A percentile compares a stretch with the other conserved stretches of the same genome.
phyloP scores from a whole-genome alignment of 2,113 vertebrate species.

The Neofelis nebulosa region DNA sequence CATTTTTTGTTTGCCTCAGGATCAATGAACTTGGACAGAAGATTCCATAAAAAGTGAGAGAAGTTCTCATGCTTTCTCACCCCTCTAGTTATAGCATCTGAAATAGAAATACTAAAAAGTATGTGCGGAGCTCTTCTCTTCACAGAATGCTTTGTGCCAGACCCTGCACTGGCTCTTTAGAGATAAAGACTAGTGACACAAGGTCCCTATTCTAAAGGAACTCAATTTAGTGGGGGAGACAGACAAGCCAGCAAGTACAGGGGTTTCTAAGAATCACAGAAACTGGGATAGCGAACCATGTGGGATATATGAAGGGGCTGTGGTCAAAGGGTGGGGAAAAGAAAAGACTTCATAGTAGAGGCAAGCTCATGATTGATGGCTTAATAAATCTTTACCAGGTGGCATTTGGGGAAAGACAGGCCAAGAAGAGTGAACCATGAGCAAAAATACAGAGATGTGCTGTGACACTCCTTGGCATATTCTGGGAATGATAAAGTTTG shows the following conservation, averaged over 20 bases:
- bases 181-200: background rate
- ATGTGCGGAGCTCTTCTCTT: background rate
- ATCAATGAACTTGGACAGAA: constrained; percentile 16
- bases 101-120: background rate
- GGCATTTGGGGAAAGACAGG: background rate
- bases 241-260: background rate
- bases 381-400: background rate
- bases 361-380: background rate
- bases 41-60: constrained; percentile 6
- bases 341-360: background rate
- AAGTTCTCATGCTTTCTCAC: background rate
- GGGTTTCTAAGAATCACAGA: background rate
- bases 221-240: background rate
- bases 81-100: background rate
- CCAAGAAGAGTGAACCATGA: background rate
- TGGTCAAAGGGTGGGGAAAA: background rate
- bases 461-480: background rate
- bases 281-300: background rate
- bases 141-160: background rate
- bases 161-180: constrained; percentile 19
- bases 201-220: background rate
- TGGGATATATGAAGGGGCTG: background rate
- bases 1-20: background rate
- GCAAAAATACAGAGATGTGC: background rate
- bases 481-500: background rate